A percentile compares a stretch with the other conserved stretches of the same genome.
Conservation (phyloP, 1,140 invertebrate species). For the Nomia melanderi region DNA sequence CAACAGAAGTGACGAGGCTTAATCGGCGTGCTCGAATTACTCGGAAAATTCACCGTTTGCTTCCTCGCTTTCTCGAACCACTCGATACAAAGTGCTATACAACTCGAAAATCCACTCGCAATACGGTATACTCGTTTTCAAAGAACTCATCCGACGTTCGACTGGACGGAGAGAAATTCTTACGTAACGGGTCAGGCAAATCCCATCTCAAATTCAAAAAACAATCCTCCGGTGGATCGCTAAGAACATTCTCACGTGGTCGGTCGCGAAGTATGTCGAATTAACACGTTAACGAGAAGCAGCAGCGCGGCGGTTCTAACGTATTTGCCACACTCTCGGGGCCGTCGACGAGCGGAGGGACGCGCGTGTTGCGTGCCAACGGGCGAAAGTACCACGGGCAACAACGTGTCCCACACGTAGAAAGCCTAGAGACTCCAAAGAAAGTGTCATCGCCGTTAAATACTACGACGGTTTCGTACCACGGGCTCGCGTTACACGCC, state of each 20-base stretch:
- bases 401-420: slow-evolving; percentile 7
- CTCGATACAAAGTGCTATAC: too few relatives aligned
- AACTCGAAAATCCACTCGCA: too few relatives aligned
- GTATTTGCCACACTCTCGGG: background rate
- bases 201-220: too few relatives aligned
- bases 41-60: too few relatives aligned
- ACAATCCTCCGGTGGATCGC: background rate
- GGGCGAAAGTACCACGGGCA: background rate
- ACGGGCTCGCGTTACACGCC: slow-evolving; percentile 12
- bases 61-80: too few relatives aligned
- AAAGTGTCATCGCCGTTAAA: slow-evolving; percentile 5
- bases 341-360: background rate
- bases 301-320: background rate
- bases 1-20: too few relatives aligned
- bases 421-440: background rate
- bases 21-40: too few relatives aligned
- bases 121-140: too few relatives aligned
- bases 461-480: background rate
- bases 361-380: slow-evolving; percentile 6
- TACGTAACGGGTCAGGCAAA: too few relatives aligned
- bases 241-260: background rate
- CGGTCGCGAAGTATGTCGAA: background rate
- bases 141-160: too few relatives aligned
- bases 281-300: slow-evolving; percentile 1
- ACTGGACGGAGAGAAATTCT: too few relatives aligned